Conservation (phyloP, 2,113 vertebrate species). For the Numenius arquata region DNA sequence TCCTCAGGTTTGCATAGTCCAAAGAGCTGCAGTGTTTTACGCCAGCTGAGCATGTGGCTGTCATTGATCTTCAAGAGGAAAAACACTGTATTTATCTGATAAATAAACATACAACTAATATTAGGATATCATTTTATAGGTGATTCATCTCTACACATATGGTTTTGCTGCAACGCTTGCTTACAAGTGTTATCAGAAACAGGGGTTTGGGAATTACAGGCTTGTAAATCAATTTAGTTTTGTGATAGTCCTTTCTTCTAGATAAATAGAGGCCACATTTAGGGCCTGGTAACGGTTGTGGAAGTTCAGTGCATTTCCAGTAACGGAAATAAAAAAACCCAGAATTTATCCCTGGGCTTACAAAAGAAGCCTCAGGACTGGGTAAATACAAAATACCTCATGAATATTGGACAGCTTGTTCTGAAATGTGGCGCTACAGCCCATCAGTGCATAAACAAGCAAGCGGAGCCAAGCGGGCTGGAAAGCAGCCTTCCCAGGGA, state of each 20-base stretch:
- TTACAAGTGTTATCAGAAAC: background rate
- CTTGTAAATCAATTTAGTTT: conserved; percentile 13
- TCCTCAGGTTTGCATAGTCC: background rate
- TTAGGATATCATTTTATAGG: background rate
- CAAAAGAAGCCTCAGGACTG: conserved; percentile 4
- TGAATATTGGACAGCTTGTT: conserved; percentile 57
- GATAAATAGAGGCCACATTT: background rate
- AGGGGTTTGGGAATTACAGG: background rate
- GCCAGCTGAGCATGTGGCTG: background rate
- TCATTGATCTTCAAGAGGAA: background rate
- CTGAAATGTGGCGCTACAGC: conserved; percentile 40
- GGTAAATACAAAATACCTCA: conserved; percentile 48
- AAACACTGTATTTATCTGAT: background rate
- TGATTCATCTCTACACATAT: background rate
- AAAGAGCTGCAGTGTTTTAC: background rate
- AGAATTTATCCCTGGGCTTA: conserved; percentile 20
- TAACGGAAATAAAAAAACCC: conserved; percentile 7
- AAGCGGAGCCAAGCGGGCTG: conserved; percentile 14
- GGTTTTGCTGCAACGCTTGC: background rate
- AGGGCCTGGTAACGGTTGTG: background rate
- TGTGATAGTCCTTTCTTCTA: background rate
- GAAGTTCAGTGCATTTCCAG: background rate
- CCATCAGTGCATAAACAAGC: conserved; percentile 38
- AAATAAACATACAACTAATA: conserved; percentile 1
- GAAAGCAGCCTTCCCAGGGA: conserved; percentile 1